phyloP scores from a whole-genome alignment of 2,797 vertebrate genomes.

The Sebastes oblongus region DNA sequence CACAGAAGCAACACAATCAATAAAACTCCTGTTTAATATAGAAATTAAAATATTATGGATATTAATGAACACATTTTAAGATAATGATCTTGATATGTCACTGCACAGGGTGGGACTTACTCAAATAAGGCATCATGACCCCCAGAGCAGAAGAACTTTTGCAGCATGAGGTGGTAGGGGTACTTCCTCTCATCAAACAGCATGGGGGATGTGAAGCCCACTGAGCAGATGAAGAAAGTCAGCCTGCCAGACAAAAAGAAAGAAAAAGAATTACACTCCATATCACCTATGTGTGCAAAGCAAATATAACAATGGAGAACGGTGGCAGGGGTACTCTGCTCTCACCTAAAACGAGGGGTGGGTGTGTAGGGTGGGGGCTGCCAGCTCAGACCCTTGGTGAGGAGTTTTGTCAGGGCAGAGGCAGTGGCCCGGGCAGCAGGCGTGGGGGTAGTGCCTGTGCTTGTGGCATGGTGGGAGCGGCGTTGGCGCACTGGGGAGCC shows the following conservation, averaged over 20 bases:
- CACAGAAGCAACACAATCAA: slow-evolving; percentile 4
- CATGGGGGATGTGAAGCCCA: slow-evolving; percentile 98
- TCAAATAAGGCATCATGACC: slow-evolving; percentile 97
- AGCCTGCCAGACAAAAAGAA: slow-evolving; percentile 76
- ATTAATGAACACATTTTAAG: neutral
- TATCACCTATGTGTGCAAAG: neutral
- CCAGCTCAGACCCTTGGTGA: slow-evolving; percentile 96
- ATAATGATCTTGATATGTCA: neutral
- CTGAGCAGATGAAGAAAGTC: slow-evolving; percentile 98
- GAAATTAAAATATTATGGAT: neutral
- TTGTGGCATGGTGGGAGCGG: slow-evolving; percentile 94
- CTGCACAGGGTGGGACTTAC: slow-evolving; percentile 77
- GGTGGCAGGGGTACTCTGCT: neutral
- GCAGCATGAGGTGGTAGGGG: slow-evolving; percentile 96
- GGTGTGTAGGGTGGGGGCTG: slow-evolving; percentile 95
- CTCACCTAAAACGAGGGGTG: slow-evolving; percentile 92
- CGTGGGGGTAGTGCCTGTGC: slow-evolving; percentile 92
- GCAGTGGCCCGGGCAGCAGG: slow-evolving; percentile 94
- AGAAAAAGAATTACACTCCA: neutral
- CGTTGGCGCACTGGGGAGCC: slow-evolving; percentile 95
- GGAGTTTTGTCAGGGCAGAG: slow-evolving; percentile 93
- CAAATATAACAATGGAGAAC: neutral
- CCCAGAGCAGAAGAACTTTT: slow-evolving; percentile 97
- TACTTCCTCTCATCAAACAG: slow-evolving; percentile 97
- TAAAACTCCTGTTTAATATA: neutral